A percentile compares a stretch with the other conserved stretches of the same genome.
phyloP scores from a whole-genome alignment of 2,888 invertebrate genomes.

The Parascotia fuliginaria region DNA sequence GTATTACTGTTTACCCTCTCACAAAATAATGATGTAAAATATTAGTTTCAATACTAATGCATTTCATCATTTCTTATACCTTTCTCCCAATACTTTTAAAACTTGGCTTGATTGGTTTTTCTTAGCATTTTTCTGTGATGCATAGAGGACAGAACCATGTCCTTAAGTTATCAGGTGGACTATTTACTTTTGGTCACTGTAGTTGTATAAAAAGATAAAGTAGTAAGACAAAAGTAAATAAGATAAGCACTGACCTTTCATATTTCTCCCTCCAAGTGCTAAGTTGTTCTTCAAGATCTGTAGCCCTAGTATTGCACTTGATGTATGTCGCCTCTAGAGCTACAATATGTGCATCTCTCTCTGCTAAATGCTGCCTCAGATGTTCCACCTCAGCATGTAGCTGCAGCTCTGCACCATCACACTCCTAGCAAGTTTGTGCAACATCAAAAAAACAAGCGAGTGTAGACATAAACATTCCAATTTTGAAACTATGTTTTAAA shows the following conservation, averaged over 20 bases:
- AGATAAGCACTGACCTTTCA: conserved; percentile 85
- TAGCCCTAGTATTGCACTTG: conserved; percentile 91
- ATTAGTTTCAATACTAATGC: no score
- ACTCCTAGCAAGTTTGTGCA: conserved; percentile 75
- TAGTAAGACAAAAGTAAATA: not conserved
- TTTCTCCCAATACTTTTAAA: no score
- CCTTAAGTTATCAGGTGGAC: no score
- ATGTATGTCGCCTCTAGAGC: conserved; percentile 95
- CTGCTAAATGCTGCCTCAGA: conserved; percentile 92
- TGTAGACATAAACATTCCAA: conserved; percentile 38
- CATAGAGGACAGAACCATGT: no score
- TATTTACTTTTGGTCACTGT: no score
- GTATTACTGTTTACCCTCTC: no score
- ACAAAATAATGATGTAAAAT: no score
- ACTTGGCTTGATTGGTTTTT: no score
- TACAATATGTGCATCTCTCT: conserved; percentile 93
- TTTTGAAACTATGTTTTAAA: conserved; percentile 1
- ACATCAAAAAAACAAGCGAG: conserved; percentile 65
- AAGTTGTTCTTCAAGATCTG: conserved; percentile 93
- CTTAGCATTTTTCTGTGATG: no score
- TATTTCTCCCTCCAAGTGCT: conserved; percentile 97
- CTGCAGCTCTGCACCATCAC: conserved; percentile 85
- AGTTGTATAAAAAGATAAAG: no score
- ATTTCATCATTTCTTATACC: no score
- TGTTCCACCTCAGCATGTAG: conserved; percentile 95